Conservation (phyloP, 2,797 vertebrate genomes). For the Dromococcyx pavoninus region DNA sequence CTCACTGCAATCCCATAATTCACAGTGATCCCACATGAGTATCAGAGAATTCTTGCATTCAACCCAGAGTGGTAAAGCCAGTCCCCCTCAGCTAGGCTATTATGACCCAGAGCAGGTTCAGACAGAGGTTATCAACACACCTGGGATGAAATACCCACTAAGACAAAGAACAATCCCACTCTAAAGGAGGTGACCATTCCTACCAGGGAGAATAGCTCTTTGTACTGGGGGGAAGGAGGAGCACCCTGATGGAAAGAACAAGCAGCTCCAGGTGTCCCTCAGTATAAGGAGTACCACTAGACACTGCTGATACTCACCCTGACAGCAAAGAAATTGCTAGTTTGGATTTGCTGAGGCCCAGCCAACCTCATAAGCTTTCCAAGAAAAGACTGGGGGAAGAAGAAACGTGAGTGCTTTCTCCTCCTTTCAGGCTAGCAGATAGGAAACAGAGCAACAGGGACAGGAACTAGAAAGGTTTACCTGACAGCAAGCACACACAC, state of each 20-base stretch:
- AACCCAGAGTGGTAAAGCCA: neutral
- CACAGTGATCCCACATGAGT: accelerated
- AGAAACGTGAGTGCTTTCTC: neutral
- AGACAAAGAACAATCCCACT: neutral
- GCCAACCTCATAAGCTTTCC: neutral
- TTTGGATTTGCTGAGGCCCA: neutral
- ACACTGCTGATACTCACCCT: accelerated
- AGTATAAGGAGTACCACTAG: neutral
- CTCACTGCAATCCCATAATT: neutral
- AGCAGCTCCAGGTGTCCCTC: neutral
- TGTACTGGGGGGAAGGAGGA: too few relatives aligned
- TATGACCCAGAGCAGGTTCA: neutral
- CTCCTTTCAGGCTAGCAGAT: neutral
- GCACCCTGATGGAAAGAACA: neutral
- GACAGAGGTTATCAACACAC: accelerated
- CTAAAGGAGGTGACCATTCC: neutral
- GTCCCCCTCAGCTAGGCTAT: neutral
- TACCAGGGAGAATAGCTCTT: neutral
- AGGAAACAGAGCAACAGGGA: neutral
- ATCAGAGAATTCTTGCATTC: neutral
- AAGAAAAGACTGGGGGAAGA: neutral
- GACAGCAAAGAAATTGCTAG: neutral
- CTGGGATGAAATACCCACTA: neutral
- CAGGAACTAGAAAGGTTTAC: neutral
- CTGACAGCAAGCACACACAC: neutral